These are phyloP conservation scores for Phymanthus crucifer DNA, from an alignment of 92 coral and sea anemone species.

Conservation along the genomic window DNA sequence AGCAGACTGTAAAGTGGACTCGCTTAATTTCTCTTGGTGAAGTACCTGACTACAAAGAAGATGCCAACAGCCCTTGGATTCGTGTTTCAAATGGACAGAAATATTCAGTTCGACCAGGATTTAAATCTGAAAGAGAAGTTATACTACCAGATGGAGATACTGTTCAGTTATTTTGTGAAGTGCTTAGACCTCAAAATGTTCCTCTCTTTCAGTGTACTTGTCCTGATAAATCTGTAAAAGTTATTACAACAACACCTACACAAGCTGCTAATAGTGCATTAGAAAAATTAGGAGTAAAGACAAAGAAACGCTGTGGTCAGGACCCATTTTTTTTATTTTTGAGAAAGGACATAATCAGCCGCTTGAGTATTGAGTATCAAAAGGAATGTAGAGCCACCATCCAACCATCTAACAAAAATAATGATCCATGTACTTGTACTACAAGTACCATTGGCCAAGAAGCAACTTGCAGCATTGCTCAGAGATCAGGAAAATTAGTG, in stretches of 20 bases:
- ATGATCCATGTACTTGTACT: slow-evolving; percentile 5
- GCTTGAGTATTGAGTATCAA: slow-evolving; percentile 23
- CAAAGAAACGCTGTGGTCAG: slow-evolving; percentile 46
- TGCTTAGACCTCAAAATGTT: slow-evolving; percentile 44
- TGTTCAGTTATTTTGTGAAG: slow-evolving; percentile 38
- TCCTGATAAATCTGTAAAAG: slow-evolving; percentile 35
- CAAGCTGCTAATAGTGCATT: slow-evolving; percentile 47
- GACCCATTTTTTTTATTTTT: slow-evolving; percentile 41
- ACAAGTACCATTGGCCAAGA: slow-evolving; percentile 7
- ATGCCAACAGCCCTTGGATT: slow-evolving; percentile 48
- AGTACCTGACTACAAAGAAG: slow-evolving; percentile 11
- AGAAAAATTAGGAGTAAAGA: slow-evolving; percentile 17
- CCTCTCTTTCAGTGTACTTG: slow-evolving; percentile 48
- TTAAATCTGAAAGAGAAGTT: slow-evolving; percentile 41
- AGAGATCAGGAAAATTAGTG: slow-evolving; percentile 28
- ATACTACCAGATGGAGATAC: slow-evolving; percentile 32
- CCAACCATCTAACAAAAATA: slow-evolving; percentile 13
- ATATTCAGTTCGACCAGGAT: slow-evolving; percentile 32
- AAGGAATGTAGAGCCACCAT: neutral
- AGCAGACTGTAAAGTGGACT: slow-evolving; percentile 43
- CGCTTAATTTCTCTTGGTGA: slow-evolving; percentile 26
- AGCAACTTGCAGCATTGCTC: slow-evolving; percentile 27
- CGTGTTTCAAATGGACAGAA: slow-evolving; percentile 28
- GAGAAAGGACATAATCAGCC: slow-evolving; percentile 33
- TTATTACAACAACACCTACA: slow-evolving; percentile 47